Percentiles rank a stretch among this genome's conserved stretches.
Conservation (phyloP, 2,797 vertebrate species). For the Antrozous pallidus region DNA sequence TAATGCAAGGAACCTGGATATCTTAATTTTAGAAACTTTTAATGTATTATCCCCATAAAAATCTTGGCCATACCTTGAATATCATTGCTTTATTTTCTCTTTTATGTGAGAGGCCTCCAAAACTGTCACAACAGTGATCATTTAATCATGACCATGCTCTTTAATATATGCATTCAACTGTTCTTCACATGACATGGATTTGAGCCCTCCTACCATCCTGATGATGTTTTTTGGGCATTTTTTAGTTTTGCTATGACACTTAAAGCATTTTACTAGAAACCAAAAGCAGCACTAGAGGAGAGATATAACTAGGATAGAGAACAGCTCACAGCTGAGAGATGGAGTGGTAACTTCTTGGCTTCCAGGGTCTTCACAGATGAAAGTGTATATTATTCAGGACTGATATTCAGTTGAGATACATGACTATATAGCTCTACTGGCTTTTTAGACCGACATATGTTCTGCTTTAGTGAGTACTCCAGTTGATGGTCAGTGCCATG, state of each 20-base stretch:
- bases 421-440: neutral
- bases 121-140: neutral
- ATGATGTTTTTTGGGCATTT: neutral
- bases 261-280: slow-evolving; percentile 59
- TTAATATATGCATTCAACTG: neutral
- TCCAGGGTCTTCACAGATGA: slow-evolving; percentile 23
- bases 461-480: neutral
- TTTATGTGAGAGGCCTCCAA: neutral
- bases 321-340: slow-evolving; percentile 27
- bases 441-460: neutral
- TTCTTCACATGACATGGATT: neutral
- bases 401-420: neutral
- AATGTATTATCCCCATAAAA: neutral
- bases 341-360: neutral
- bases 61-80: neutral
- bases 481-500: neutral
- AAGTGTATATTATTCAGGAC: neutral
- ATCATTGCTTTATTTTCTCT: slow-evolving; percentile 33
- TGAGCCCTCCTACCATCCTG: neutral
- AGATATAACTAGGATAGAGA: slow-evolving; percentile 48
- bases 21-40: slow-evolving; percentile 19
- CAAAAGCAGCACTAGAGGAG: slow-evolving; percentile 51
- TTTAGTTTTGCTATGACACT: slow-evolving; percentile 43
- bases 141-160: neutral
- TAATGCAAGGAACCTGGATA: neutral